Conservation (phyloP, 2,113 vertebrate species). For the Prunella fulvescens region DNA sequence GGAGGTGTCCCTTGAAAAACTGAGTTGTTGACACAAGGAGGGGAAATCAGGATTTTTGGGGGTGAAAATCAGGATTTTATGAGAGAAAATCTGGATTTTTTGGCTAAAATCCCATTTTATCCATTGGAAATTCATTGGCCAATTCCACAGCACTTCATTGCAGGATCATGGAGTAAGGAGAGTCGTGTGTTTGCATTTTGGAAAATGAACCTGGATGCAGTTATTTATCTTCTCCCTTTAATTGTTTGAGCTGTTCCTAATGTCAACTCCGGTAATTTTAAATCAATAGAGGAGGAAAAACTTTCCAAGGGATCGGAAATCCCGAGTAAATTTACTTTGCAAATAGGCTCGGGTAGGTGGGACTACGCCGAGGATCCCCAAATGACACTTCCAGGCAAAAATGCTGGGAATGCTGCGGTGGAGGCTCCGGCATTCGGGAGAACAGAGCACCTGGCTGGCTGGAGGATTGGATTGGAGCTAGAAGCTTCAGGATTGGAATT, state of each 20-base stretch:
- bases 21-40: not conserved
- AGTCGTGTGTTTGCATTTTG: conserved; percentile 88
- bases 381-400: conserved; percentile 78
- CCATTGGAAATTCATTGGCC: conserved; percentile 61
- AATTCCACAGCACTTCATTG: conserved; percentile 71
- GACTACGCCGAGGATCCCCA: conserved; percentile 70
- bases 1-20: not conserved
- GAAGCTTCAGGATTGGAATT: not conserved
- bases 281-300: conserved; percentile 94
- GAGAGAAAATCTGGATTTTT: conserved; percentile 55
- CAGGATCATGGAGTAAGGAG: conserved; percentile 76
- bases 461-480: not conserved
- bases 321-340: conserved; percentile 93
- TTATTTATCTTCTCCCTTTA: conserved; percentile 98
- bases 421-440: not conserved
- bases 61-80: not conserved
- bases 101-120: conserved; percentile 59
- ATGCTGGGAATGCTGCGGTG: conserved; percentile 63
- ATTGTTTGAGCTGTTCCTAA: conserved; percentile 98
- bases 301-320: conserved; percentile 83
- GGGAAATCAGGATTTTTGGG: conserved; percentile 56
- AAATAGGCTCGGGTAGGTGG: conserved; percentile 79
- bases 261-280: conserved; percentile 97
- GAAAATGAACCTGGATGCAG: conserved; percentile 95
- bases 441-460: not conserved